Percentiles rank a stretch among this genome's conserved stretches.
These are phyloP conservation scores for Nephrotoma appendiculata DNA, from an alignment of 2,888 invertebrate species.

Conservation along the genomic window DNA sequence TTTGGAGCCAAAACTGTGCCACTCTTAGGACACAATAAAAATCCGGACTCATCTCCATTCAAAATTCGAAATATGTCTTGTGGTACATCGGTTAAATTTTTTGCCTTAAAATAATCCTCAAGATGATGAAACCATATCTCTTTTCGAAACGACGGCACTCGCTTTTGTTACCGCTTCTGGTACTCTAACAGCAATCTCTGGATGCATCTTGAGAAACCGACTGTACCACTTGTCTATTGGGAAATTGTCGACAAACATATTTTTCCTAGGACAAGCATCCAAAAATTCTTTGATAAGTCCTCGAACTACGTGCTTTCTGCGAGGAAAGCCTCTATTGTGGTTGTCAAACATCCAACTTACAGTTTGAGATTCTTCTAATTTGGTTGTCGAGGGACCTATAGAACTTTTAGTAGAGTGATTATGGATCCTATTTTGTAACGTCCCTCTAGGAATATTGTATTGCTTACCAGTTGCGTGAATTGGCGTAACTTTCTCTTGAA, in stretches of 20 bases:
- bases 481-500: background rate
- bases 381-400: too few species aligned
- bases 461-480: background rate
- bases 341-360: background rate
- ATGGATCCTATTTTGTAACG: background rate
- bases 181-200: background rate
- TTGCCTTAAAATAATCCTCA: background rate
- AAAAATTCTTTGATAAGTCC: background rate
- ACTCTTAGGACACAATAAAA: too few species aligned
- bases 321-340: background rate
- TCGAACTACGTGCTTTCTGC: background rate
- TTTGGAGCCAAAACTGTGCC: too few species aligned
- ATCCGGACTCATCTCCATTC: too few species aligned
- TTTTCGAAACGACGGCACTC: background rate
- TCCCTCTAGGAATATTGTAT: background rate
- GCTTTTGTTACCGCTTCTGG: background rate
- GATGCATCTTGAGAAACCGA: background rate
- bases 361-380: too few species aligned
- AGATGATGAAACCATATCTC: background rate
- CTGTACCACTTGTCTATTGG: background rate
- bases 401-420: too few species aligned
- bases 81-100: background rate
- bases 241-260: background rate
- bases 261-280: too few species aligned
- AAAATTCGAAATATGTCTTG: too few species aligned